Percentiles rank a stretch among this genome's conserved stretches.
These are phyloP conservation scores for Polietes domitor DNA, from an alignment of 2,888 invertebrate genomes.

Conservation along the genomic window DNA sequence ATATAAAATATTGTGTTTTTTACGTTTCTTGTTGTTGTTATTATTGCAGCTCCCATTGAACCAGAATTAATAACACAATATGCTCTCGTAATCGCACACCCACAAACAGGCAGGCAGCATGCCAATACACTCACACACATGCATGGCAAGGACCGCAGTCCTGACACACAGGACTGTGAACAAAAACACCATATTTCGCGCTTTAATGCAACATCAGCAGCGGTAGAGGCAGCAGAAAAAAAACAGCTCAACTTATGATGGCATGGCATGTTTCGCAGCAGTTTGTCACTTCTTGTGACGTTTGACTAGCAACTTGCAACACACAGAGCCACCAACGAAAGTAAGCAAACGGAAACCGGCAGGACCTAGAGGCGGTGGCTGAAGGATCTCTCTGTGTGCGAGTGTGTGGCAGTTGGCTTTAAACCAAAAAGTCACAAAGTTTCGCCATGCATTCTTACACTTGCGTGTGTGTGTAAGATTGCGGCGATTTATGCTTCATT, in stretches of 20 bases:
- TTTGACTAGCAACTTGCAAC: conserved; percentile 64
- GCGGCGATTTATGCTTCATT: conserved; percentile 66
- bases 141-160: conserved; percentile 1
- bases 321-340: conserved; percentile 41
- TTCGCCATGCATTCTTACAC: not conserved
- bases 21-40: conserved; percentile 50
- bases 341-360: conserved; percentile 19
- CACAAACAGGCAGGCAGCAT: not conserved
- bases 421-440: conserved; percentile 6
- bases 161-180: conserved; percentile 22
- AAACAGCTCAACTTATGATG: conserved; percentile 58
- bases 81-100: conserved; percentile 61
- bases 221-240: not conserved
- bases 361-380: conserved; percentile 31
- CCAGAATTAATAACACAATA: conserved; percentile 68
- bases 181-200: conserved; percentile 56
- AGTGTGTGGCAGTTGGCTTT: conserved; percentile 4
- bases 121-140: not conserved
- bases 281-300: conserved; percentile 67
- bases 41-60: conserved; percentile 53
- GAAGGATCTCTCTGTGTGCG: not conserved
- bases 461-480: not conserved
- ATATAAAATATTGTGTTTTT: conserved; percentile 57
- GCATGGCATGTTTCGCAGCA: conserved; percentile 63
- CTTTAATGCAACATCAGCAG: conserved; percentile 46